phyloP scores from a whole-genome alignment of 2,113 vertebrate genomes.

The Heptranchias perlo region DNA sequence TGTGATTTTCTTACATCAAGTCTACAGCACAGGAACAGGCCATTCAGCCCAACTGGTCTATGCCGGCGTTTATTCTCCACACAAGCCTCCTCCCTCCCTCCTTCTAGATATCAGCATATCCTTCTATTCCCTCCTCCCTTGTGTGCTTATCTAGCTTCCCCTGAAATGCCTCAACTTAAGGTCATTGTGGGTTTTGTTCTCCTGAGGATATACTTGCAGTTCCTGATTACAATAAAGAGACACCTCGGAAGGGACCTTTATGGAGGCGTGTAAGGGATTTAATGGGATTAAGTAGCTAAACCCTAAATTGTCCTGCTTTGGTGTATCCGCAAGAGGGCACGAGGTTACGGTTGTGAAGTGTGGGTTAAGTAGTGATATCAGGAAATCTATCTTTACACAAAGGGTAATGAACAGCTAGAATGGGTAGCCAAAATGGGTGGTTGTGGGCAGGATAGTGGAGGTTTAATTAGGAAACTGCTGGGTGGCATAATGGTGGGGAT shows the following conservation, averaged over 20 bases:
- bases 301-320: neutral
- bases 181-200: neutral
- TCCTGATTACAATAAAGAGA: neutral
- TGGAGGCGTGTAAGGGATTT: neutral
- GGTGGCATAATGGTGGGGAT: neutral
- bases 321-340: neutral
- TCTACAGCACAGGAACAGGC: too few relatives aligned
- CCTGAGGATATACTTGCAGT: neutral
- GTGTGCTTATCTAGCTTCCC: too few relatives aligned
- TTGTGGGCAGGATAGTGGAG: neutral
- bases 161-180: too few relatives aligned
- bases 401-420: neutral
- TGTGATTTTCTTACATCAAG: neutral
- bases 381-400: neutral
- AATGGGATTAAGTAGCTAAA: neutral
- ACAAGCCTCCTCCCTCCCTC: too few relatives aligned
- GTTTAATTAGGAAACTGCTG: neutral
- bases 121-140: too few relatives aligned
- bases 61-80: too few relatives aligned
- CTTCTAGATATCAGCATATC: too few relatives aligned
- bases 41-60: too few relatives aligned
- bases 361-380: neutral
- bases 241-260: neutral
- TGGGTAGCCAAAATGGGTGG: neutral
- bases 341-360: neutral